phyloP scores from a whole-genome alignment of 2,113 vertebrate species.

The Raja brachyura region DNA sequence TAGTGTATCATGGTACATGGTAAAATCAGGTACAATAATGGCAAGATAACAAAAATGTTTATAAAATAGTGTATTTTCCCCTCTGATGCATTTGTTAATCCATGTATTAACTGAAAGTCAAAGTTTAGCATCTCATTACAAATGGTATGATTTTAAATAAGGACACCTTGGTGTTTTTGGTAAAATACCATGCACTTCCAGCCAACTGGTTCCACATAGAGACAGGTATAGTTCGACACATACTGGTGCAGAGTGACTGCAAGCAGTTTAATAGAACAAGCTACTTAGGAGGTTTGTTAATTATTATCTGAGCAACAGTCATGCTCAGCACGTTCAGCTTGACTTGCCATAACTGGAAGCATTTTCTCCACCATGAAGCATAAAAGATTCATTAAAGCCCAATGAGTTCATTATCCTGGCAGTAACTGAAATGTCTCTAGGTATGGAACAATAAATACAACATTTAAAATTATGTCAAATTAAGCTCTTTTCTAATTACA shows the following conservation, averaged over 20 bases:
- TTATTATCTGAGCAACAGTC: slow-evolving; percentile 31
- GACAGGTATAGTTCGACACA: neutral
- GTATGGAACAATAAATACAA: neutral
- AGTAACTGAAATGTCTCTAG: slow-evolving; percentile 15
- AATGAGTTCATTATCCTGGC: slow-evolving; percentile 20
- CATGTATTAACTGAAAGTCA: neutral
- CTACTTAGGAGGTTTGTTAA: slow-evolving; percentile 21
- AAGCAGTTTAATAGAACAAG: slow-evolving; percentile 2
- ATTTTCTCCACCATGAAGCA: slow-evolving; percentile 18
- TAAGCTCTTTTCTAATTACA: neutral
- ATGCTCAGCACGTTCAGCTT: neutral
- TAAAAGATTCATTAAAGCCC: slow-evolving; percentile 28
- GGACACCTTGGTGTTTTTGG: neutral
- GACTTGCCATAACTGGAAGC: slow-evolving; percentile 20
- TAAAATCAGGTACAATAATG: neutral
- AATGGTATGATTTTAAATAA: neutral
- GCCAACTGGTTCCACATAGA: neutral
- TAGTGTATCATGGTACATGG: neutral
- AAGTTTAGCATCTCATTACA: neutral
- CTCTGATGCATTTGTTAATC: neutral
- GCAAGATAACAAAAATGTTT: neutral
- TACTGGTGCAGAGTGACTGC: neutral
- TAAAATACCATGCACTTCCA: neutral
- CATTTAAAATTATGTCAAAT: slow-evolving; percentile 4
- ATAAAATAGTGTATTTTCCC: neutral